Percentiles rank a stretch among this genome's conserved stretches.
Conservation (phyloP, 2,113 vertebrate genomes). For the Heteronetta atricapilla region DNA sequence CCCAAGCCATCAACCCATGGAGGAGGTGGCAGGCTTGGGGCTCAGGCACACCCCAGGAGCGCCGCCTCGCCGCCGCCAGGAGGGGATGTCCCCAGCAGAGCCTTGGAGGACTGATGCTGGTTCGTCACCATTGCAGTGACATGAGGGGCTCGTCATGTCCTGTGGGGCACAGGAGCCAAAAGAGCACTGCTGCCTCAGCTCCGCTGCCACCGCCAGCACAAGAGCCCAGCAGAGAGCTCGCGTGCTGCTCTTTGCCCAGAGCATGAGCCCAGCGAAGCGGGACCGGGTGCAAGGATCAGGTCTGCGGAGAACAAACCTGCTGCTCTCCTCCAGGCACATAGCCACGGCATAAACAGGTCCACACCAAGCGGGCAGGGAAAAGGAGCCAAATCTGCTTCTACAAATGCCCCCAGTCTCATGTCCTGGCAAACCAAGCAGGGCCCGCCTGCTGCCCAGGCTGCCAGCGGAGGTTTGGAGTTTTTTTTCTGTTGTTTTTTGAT, state of each 20-base stretch:
- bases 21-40: not conserved
- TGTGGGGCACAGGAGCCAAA: too few species aligned
- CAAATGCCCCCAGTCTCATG: not conserved
- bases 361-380: not conserved
- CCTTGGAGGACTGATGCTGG: not conserved
- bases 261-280: not conserved
- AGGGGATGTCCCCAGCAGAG: fast-evolving
- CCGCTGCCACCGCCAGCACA: too few species aligned
- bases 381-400: slow-evolving; percentile 1
- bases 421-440: slow-evolving; percentile 2
- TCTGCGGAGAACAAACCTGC: not conserved
- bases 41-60: too few species aligned
- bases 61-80: fast-evolving
- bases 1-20: fast-evolving
- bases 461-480: not conserved
- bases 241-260: not conserved
- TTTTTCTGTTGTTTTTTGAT: not conserved
- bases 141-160: too few species aligned
- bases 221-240: not conserved
- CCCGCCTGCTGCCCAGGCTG: not conserved
- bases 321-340: not conserved
- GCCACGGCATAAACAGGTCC: not conserved
- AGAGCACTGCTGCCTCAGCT: too few species aligned
- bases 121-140: too few species aligned
- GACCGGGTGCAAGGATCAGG: not conserved